Conservation (phyloP, 2,113 vertebrate species). For the Bos taurus region ARS-UCD2.0 NC_037357.1:21636001-21636500, state of each 20-base stretch:
- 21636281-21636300: not conserved
- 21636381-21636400: not conserved
- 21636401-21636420: not conserved
- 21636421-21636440: not conserved
- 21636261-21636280: not conserved
- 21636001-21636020: not conserved
- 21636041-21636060: not conserved
- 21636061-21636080: not conserved
- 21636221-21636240: not conserved
- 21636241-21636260: not conserved
- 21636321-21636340: not conserved
- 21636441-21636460: too few relatives aligned
- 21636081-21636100: not conserved
- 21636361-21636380: not conserved
- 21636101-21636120: not conserved
- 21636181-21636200: not conserved
- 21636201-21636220: not conserved
- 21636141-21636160: not conserved
- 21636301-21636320: not conserved
- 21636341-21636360: not conserved
- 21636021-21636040: not conserved
- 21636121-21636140: not conserved
- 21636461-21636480: not conserved
- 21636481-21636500: not conserved
- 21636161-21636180: not conserved